A percentile compares a stretch with the other conserved stretches of the same genome.
phyloP scores from a whole-genome alignment of 2,888 invertebrate species.

The Archips xylosteana region DNA sequence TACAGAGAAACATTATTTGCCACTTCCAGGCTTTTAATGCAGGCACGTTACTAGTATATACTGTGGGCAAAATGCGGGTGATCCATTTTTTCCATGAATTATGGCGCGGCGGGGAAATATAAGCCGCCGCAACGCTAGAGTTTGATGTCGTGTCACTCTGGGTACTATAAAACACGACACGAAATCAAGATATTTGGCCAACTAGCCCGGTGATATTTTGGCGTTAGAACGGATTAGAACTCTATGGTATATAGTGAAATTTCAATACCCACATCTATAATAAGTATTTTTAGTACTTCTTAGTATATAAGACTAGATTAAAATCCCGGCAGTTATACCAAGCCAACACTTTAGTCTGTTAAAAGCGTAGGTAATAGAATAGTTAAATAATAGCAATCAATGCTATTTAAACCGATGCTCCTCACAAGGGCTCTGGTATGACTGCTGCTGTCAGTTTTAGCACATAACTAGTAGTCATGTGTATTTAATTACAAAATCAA shows the following conservation, averaged over 20 bases:
- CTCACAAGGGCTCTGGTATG: neutral
- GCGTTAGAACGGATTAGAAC: neutral
- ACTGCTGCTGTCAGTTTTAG: neutral
- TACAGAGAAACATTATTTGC: neutral
- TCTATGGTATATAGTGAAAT: neutral
- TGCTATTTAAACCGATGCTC: neutral
- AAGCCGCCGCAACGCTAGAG: constrained; percentile 45
- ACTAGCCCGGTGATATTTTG: neutral
- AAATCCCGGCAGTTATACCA: no score
- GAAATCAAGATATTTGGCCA: constrained; percentile 5
- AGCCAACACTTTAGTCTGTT: no score
- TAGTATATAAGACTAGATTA: no score
- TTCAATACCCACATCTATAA: neutral
- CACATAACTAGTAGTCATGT: no score
- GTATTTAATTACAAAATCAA: no score
- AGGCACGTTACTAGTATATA: constrained; percentile 36
- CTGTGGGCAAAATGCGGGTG: constrained; percentile 52
- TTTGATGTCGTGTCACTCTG: constrained; percentile 30
- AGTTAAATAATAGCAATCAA: neutral
- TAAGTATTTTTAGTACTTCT: no score
- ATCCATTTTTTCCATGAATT: constrained; percentile 76
- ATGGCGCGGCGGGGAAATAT: constrained; percentile 67
- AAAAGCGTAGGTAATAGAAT: no score
- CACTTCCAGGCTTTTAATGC: constrained; percentile 49
- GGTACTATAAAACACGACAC: constrained; percentile 25